These are phyloP conservation scores for Nyctalus aviator DNA, from an alignment of 2,797 vertebrate species.

Conservation along the genomic window DNA sequence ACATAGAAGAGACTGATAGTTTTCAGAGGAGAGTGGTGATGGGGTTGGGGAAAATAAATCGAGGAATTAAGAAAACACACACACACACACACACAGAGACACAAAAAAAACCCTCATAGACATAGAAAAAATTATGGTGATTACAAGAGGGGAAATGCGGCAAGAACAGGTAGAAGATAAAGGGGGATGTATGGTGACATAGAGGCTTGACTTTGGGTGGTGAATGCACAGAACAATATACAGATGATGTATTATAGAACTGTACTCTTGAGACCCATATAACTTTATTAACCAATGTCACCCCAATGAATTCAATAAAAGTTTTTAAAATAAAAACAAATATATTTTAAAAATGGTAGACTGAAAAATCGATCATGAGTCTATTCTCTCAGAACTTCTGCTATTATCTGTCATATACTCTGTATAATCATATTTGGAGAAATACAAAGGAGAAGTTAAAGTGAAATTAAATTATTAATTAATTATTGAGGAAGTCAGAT, in stretches of 20 bases:
- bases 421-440: background rate
- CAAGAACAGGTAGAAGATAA: background rate
- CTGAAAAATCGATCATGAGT: conserved; percentile 8
- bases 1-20: background rate
- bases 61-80: background rate
- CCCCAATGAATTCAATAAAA: background rate
- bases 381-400: background rate
- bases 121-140: background rate
- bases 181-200: background rate
- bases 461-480: conserved; percentile 21
- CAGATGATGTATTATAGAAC: background rate
- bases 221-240: background rate
- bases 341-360: background rate
- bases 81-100: background rate
- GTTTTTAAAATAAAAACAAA: background rate
- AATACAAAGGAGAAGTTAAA: background rate
- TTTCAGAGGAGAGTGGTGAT: background rate
- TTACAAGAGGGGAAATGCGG: background rate
- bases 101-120: background rate
- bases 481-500: conserved; percentile 6
- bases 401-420: background rate
- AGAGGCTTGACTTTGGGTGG: background rate
- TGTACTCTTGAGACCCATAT: background rate
- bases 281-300: background rate
- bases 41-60: background rate